Conservation (phyloP, 2,888 invertebrate genomes). For the Penaeus monodon region DNA sequence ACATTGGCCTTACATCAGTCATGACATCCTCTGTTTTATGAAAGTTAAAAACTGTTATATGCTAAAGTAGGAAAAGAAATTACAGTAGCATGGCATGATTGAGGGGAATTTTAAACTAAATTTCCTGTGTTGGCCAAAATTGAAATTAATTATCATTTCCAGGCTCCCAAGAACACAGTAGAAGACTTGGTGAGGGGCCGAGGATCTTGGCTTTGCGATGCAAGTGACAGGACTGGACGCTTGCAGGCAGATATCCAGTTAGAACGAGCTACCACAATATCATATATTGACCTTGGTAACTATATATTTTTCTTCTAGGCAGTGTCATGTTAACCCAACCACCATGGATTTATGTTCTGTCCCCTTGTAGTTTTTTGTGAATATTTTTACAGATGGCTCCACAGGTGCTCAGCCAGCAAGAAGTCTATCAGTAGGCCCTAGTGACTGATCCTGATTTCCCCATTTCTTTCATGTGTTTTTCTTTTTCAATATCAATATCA, state of each 20-base stretch:
- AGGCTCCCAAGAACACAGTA: conserved; percentile 77
- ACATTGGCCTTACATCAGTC: no score
- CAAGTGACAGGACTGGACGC: conserved; percentile 42
- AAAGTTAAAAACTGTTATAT: no score
- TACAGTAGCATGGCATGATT: background rate
- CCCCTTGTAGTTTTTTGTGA: no score
- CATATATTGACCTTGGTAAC: conserved; percentile 83
- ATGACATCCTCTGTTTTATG: no score
- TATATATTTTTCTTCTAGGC: conserved; percentile 68
- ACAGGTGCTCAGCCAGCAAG: no score
- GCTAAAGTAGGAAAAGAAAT: no score
- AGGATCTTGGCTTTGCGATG: conserved; percentile 51
- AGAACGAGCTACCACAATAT: conserved; percentile 75
- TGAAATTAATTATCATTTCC: background rate
- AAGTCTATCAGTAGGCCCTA: no score
- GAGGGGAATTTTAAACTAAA: background rate
- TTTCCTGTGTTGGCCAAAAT: background rate
- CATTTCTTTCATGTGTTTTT: no score
- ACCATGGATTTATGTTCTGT: no score
- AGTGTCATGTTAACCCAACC: background rate
- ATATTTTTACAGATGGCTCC: no score
- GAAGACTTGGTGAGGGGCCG: conserved; percentile 77
- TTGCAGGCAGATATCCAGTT: conserved; percentile 59
- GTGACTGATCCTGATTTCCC: no score
- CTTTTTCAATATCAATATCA: no score